A percentile compares a stretch with the other conserved stretches of the same genome.
phyloP scores from a whole-genome alignment of 2,888 invertebrate species.

The Pollenia labialis region DNA sequence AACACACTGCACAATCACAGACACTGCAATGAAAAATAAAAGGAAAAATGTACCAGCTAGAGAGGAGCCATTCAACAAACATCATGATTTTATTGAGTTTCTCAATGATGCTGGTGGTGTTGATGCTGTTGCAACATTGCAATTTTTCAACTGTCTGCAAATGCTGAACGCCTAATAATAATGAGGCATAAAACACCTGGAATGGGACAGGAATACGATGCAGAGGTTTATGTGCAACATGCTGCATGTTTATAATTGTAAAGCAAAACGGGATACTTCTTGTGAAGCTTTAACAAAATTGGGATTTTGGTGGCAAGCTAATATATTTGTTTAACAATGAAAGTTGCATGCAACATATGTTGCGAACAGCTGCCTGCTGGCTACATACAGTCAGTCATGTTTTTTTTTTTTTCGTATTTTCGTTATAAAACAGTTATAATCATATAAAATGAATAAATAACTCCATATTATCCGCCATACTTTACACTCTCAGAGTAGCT shows the following conservation, averaged over 20 bases:
- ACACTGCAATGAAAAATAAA: constrained; percentile 28
- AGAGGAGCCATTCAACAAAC: constrained; percentile 36
- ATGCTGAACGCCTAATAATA: constrained; percentile 79
- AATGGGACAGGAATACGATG: constrained; percentile 78
- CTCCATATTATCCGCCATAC: neutral
- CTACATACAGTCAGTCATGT: constrained; percentile 59
- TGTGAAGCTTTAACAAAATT: constrained; percentile 12
- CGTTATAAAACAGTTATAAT: constrained; percentile 63
- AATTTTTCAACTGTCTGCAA: constrained; percentile 60
- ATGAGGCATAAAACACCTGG: constrained; percentile 80
- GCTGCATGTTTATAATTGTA: constrained; percentile 51
- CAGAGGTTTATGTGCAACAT: constrained; percentile 68
- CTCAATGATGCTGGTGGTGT: neutral
- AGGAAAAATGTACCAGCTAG: constrained; percentile 16
- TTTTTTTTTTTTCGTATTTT: constrained; percentile 5
- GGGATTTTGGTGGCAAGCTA: constrained; percentile 24
- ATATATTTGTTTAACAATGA: constrained; percentile 3
- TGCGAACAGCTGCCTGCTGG: constrained; percentile 64
- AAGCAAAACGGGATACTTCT: constrained; percentile 48
- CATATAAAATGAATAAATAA: constrained; percentile 18
- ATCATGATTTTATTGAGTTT: constrained; percentile 6
- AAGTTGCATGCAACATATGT: constrained; percentile 73
- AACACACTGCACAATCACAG: constrained; percentile 2
- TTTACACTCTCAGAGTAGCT: no score
- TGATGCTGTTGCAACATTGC: constrained; percentile 63